Evolutionary conservation across 2,113 vertebrate species (phyloP).

Genomic region (Bubalus kerabau): DNA sequence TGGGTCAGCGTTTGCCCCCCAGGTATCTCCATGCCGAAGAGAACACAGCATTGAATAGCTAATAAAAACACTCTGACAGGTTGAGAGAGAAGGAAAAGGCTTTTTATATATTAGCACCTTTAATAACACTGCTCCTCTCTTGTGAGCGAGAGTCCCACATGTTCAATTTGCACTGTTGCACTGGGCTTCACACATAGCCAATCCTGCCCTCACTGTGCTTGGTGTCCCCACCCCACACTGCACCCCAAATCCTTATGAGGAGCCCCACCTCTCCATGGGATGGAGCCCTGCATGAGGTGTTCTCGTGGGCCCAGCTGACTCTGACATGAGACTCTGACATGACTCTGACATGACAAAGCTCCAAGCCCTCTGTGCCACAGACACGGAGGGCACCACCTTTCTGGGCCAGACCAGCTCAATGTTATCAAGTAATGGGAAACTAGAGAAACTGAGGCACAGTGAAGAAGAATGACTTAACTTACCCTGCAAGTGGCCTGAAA

Average conservation of each 20-base stretch:
- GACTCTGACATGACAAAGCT: no score
- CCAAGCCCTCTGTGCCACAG: no score
- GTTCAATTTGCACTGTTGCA: background rate
- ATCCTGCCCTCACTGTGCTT: background rate
- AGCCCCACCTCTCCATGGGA: background rate
- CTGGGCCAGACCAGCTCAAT: background rate
- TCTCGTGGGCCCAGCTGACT: background rate
- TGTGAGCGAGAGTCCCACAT: background rate
- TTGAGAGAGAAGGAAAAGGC: background rate
- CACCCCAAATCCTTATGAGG: background rate
- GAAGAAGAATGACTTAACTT: background rate
- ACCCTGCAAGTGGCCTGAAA: background rate
- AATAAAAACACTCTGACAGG: background rate
- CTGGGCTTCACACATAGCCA: background rate
- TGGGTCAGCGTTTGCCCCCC: background rate
- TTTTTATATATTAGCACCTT: background rate
- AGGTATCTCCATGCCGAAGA: background rate
- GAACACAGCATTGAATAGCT: background rate
- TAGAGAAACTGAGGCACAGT: background rate
- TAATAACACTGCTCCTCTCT: background rate
- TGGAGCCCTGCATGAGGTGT: background rate
- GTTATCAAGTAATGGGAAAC: background rate
- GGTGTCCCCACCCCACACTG: background rate
- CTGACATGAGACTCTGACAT: background rate
- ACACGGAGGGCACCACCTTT: background rate